Evolutionary conservation across 2,888 invertebrate genomes (phyloP).

Genomic region (Bimastos eiseni): DNA sequence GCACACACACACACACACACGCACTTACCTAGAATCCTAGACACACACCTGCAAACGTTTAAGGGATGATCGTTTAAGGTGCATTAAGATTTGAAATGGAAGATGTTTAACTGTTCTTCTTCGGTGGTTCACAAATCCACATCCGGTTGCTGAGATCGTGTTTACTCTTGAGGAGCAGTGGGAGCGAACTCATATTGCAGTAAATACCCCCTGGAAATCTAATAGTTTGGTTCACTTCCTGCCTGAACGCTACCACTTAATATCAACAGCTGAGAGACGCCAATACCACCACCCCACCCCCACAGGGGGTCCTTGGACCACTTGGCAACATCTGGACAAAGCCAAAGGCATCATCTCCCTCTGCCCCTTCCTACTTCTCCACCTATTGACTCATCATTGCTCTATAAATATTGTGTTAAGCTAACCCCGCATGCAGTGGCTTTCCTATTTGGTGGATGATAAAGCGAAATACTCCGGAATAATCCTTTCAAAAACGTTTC

Average conservation of each 20-base stretch:
- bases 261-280: not conserved
- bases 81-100: not conserved
- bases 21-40: too few relatives aligned
- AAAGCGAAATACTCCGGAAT: not conserved
- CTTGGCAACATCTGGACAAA: conserved; percentile 13
- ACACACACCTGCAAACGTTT: not conserved
- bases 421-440: not conserved
- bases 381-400: not conserved
- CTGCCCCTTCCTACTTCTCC: not conserved
- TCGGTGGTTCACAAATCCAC: not conserved
- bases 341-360: not conserved
- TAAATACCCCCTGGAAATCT: not conserved
- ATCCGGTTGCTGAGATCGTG: not conserved
- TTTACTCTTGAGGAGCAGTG: not conserved
- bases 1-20: not conserved
- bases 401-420: conserved; percentile 4
- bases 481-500: not conserved
- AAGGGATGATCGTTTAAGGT: not conserved
- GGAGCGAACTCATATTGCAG: not conserved
- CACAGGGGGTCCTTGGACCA: not conserved
- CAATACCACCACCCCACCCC: not conserved
- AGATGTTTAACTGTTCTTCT: not conserved
- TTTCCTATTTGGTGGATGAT: not conserved
- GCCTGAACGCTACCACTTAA: not conserved
- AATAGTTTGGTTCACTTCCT: not conserved